Evolutionary conservation across 2,113 vertebrate genomes (phyloP), one percentile per base, ranked within the genome.

Genomic region (Morone saxatilis): DNA sequence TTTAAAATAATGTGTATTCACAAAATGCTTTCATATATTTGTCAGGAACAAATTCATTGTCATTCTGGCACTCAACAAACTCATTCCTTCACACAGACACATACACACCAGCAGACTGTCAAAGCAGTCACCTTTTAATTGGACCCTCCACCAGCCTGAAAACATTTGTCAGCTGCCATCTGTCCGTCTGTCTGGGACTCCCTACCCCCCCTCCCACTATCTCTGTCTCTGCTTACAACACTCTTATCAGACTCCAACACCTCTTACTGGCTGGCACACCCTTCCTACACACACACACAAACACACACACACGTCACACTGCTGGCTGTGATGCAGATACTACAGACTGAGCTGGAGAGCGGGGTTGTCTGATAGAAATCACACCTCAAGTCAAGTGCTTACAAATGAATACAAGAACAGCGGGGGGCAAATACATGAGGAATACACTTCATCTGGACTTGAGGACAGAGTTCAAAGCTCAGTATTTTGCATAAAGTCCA

Each of bases 161-260:
- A 91, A 90, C 92, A 94, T 95, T 95, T 96, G 92, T 95, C 91
- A 95, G 93, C 93, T 92, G 91, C 94, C 94, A 95, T 94, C 92
- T 95, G 94, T 92, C 92, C 85, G 89, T 92, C 94, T 89, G 89
- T 90, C 93, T 92, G 83, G 80, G 60, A 47, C 61, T 16, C 48
- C 48, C 54, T 2, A 10, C 51, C 38, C 31, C 20, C 14, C 22
- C 40, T 13, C 40, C 41, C 50, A 50, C 68, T 45, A 73, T 66
- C 78, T 47, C 62, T 13, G 62, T 88, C 77, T 88, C 84, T 76
- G 50, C 67, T 78, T 82, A 85, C 83, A 78, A 78, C 87, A 88
- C 88, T 90, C 86, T 94, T 94, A 95, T 94, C 92, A 93, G 87
- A 85, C 85, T 84, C 73, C 68, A 87, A 93, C 94, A 93, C 92